Evolutionary conservation across 1,140 invertebrate genomes (phyloP), one percentile per base, ranked within the genome.

Genomic region (Halictus rubicundus): DNA sequence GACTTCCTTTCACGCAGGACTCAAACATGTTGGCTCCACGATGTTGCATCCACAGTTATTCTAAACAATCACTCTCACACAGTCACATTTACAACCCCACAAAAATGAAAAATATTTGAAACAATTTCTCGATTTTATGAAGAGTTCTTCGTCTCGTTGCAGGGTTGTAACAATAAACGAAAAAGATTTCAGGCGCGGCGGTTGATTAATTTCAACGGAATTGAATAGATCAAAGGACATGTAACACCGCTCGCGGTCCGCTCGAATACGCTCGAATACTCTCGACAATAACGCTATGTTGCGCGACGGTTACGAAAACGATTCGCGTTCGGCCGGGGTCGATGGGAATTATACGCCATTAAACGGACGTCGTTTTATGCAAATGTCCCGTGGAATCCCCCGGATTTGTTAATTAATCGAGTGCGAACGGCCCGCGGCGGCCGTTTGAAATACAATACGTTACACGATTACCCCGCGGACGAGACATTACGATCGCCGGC

Each of bases 391-490:
- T 16, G 14, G 12, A 14, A 52, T 37, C 27, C n/a, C 5, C 37
- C 64, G 46, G 59, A 72, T 54, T 78, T 72, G 59, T 78, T 69
- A 78, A 78, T 78, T 71, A 78, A 64, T 71, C 76, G 49, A 57
- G 12, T 71, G 37, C 19, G 23, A 71, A 63, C 42, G n/a, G 59
- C 0, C 54, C 25, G 19, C n/a, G 27, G 59, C n/a, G 21, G 7
- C 54, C 19, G 25, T 60, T 32, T 19, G 9, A 23, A 25, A 49
- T 37, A 68, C 37, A 39, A 46, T 75, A 66, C 23, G 23, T 37
- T 27, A 27, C 27, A 16, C 49, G 46, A 39, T 74, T 27, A 5
- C 1, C 42, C 21, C 54, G 19, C 54, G 21, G 14, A 25, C 25
- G 27, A 73, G n/a, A 63, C 27, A n/a, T 16, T 57, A 57, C 54